Percentiles rank a stretch among this genome's conserved stretches.
phyloP scores from a whole-genome alignment of 2,888 invertebrate genomes.

The Tanytarsus gracilentus region DNA sequence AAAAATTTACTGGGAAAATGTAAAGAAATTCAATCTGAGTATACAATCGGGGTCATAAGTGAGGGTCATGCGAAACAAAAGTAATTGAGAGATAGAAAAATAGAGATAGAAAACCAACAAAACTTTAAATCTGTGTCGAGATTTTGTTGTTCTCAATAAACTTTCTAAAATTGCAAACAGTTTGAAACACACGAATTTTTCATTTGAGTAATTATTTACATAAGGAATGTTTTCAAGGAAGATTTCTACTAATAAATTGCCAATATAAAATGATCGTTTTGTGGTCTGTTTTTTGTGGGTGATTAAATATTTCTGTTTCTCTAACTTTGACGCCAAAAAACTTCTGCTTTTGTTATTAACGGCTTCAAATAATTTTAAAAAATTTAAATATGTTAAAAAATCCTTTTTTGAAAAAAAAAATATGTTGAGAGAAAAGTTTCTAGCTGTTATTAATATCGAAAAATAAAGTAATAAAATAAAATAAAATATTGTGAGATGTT shows the following conservation, averaged over 20 bases:
- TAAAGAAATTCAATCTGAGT: neutral
- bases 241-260: neutral
- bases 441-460: neutral
- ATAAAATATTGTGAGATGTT: neutral
- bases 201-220: neutral
- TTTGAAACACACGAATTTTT: neutral
- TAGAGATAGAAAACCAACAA: too few relatives aligned
- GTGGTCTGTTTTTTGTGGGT: neutral
- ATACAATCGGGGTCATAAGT: neutral
- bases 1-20: neutral
- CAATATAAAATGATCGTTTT: conserved; percentile 1
- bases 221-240: neutral
- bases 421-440: neutral
- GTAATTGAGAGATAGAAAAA: conserved; percentile 3
- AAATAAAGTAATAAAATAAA: neutral
- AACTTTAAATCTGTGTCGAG: too few relatives aligned
- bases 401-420: neutral
- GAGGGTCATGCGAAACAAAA: conserved; percentile 27
- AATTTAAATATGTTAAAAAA: neutral
- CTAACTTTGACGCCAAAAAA: conserved; percentile 14
- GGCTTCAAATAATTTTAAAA: neutral
- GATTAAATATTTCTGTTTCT: neutral
- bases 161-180: neutral
- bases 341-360: conserved; percentile 7
- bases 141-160: neutral